Percentiles rank a stretch among this genome's conserved stretches.
Conservation (phyloP, 2,113 vertebrate species). For the Dermatemys mawii region DNA sequence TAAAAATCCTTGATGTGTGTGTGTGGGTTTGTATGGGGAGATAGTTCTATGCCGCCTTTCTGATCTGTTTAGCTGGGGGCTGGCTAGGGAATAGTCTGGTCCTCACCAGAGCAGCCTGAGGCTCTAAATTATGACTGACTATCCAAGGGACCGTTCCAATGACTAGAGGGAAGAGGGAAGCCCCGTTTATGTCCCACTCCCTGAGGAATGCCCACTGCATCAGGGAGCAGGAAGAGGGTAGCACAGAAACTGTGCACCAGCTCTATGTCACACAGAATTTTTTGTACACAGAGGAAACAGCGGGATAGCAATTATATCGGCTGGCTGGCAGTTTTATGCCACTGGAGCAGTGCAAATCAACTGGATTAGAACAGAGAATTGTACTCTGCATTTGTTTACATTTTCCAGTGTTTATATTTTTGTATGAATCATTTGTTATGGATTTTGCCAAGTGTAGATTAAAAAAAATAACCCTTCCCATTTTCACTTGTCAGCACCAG, state of each 20-base stretch:
- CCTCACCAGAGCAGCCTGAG: background rate
- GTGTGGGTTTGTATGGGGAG: no score
- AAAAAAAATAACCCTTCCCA: background rate
- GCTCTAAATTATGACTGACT: background rate
- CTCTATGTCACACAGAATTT: background rate
- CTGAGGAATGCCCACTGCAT: background rate
- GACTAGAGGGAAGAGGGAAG: background rate
- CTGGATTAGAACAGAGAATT: accelerated
- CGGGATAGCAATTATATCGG: background rate
- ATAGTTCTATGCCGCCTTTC: background rate
- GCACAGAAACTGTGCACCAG: background rate
- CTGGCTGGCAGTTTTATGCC: background rate
- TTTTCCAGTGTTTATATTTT: background rate
- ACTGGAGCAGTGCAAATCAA: background rate
- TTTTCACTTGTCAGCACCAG: background rate
- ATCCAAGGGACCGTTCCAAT: background rate
- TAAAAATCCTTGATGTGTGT: background rate
- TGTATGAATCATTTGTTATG: background rate
- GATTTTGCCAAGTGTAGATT: background rate
- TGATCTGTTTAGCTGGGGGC: background rate
- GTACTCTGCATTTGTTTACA: background rate
- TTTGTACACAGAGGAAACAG: background rate
- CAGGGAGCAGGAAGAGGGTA: background rate
- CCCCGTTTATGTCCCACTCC: accelerated
- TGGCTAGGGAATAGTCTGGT: background rate